Conservation (phyloP, 92 coral and sea anemone species). For the Desmophyllum pertusum region DNA sequence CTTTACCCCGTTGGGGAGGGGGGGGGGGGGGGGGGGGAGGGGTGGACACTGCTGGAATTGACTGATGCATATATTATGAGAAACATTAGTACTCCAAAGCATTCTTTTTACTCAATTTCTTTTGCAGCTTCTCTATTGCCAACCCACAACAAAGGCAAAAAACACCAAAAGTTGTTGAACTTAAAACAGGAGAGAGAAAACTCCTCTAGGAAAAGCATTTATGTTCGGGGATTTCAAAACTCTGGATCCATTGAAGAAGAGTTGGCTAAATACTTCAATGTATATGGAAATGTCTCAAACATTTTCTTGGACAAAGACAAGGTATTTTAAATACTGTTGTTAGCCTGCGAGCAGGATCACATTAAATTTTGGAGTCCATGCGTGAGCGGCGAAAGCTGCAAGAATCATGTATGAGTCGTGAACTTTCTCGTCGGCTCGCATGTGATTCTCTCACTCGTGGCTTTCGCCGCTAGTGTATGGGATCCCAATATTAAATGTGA, state of each 20-base stretch:
- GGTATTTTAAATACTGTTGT: slow-evolving; percentile 53
- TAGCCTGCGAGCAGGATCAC: too few species aligned
- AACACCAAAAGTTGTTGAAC: slow-evolving; percentile 78
- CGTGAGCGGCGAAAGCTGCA: too few species aligned
- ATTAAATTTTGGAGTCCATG: too few species aligned
- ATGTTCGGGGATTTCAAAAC: slow-evolving; percentile 80
- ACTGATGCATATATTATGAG: neutral
- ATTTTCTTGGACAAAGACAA: slow-evolving; percentile 93
- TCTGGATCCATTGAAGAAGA: slow-evolving; percentile 80
- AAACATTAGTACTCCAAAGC: neutral
- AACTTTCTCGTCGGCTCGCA: too few species aligned
- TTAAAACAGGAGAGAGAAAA: slow-evolving; percentile 60
- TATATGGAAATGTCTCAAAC: slow-evolving; percentile 77
- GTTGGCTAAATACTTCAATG: slow-evolving; percentile 64
- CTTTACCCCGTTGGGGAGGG: too few species aligned
- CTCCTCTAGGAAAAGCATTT: slow-evolving; percentile 69
- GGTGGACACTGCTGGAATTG: too few species aligned
- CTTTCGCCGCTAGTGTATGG: too few species aligned
- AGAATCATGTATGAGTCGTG: too few species aligned
- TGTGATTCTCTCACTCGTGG: too few species aligned
- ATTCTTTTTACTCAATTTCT: neutral
- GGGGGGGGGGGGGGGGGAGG: too few species aligned
- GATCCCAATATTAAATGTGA: too few species aligned
- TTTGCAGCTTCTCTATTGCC: slow-evolving; percentile 65
- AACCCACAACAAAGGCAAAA: slow-evolving; percentile 88